phyloP scores from a whole-genome alignment of 1,140 invertebrate genomes.

The Diabrotica virgifera region DNA sequence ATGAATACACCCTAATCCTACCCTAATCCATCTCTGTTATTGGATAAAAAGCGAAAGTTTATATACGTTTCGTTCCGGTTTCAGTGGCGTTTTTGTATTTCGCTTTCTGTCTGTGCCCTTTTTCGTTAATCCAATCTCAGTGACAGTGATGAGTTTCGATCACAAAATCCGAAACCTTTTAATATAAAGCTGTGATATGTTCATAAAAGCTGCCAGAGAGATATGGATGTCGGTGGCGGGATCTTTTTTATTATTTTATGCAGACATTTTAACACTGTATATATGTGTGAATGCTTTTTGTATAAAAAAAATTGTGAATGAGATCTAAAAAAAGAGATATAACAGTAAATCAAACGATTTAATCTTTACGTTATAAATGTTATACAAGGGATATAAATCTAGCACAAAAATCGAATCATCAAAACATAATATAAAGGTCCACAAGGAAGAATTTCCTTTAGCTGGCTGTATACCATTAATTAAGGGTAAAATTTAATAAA shows the following conservation, averaged over 20 bases:
- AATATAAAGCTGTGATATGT: slow-evolving; percentile 10
- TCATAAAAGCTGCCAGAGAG: neutral
- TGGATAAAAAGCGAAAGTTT: slow-evolving; percentile 16
- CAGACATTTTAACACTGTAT: no score
- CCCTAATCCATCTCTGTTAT: neutral
- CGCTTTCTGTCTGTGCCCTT: slow-evolving; percentile 13
- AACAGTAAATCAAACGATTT: no score
- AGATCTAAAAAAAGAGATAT: no score
- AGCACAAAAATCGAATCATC: no score
- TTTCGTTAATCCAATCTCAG: slow-evolving; percentile 15
- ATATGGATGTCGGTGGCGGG: neutral
- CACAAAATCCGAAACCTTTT: slow-evolving; percentile 19
- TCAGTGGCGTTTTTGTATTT: slow-evolving; percentile 12
- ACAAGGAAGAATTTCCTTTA: no score
- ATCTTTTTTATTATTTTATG: neutral
- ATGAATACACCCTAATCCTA: neutral
- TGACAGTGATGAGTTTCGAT: slow-evolving; percentile 24
- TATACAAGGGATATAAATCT: no score
- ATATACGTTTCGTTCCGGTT: neutral
- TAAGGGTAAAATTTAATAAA: no score
- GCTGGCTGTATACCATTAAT: no score
- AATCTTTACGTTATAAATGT: no score
- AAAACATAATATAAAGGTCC: no score
- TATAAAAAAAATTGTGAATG: no score
- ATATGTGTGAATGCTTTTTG: no score